Percentiles rank a stretch among this genome's conserved stretches.
These are phyloP conservation scores for Heliothis peltigera DNA, from an alignment of 2,888 invertebrate species.

Conservation along the genomic window DNA sequence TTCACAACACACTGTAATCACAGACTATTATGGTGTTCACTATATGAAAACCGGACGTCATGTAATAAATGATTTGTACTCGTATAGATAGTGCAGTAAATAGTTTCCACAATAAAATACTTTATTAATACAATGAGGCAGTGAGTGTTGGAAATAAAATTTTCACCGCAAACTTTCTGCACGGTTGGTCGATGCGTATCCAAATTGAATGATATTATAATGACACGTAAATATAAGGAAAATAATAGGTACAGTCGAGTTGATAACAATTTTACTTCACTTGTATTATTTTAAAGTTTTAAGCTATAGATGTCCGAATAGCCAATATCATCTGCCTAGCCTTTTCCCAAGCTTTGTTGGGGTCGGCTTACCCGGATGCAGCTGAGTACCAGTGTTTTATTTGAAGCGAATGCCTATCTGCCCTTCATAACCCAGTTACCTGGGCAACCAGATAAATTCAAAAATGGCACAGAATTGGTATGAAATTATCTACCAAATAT, in stretches of 20 bases:
- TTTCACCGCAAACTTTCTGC: constrained; percentile 41
- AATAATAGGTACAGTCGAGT: background rate
- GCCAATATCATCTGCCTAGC: no score
- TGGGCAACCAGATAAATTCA: no score
- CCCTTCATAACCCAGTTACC: no score
- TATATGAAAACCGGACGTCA: constrained; percentile 24
- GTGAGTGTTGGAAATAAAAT: constrained; percentile 17
- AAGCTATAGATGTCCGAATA: no score
- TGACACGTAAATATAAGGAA: constrained; percentile 10
- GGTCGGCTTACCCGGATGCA: no score
- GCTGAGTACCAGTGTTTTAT: no score
- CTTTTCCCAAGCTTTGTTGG: no score
- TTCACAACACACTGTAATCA: background rate
- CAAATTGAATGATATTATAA: constrained; percentile 21
- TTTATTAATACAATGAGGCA: constrained; percentile 30
- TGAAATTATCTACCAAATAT: no score
- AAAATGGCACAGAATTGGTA: no score
- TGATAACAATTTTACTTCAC: background rate
- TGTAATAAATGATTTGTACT: constrained; percentile 15
- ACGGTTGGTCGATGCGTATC: constrained; percentile 19
- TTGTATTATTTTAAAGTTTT: no score
- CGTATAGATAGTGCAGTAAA: constrained; percentile 6
- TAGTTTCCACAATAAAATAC: constrained; percentile 35
- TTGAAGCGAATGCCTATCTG: no score
- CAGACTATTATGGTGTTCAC: constrained; percentile 1